A percentile compares a stretch with the other conserved stretches of the same genome.
phyloP scores from a whole-genome alignment of 1,140 invertebrate genomes.

The Bombyx mandarina region DNA sequence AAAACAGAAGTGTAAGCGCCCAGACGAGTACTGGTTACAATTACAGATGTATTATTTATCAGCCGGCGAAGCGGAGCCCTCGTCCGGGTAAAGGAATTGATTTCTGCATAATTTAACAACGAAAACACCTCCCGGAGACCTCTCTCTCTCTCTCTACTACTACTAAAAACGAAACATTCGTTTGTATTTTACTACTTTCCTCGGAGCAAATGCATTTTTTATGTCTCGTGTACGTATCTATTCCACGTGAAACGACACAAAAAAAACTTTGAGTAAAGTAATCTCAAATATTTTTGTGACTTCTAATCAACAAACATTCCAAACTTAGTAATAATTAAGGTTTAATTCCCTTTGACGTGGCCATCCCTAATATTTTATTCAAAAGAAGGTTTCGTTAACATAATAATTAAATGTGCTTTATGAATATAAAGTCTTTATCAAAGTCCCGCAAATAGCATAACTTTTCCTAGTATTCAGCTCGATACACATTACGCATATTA shows the following conservation, averaged over 20 bases:
- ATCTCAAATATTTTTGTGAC: constrained; percentile 5
- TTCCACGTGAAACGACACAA: background rate
- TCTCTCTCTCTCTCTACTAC: constrained; percentile 31
- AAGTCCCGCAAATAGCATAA: constrained; percentile 57
- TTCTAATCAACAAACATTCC: constrained; percentile 20
- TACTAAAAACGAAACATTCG: constrained; percentile 66
- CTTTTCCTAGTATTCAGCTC: constrained; percentile 57
- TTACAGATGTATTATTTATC: constrained; percentile 67
- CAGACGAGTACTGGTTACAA: constrained; percentile 43
- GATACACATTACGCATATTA: constrained; percentile 62
- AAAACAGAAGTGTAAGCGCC: background rate
- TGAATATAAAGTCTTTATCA: constrained; percentile 63
- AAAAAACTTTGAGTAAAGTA: too few species aligned
- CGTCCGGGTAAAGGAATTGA: constrained; percentile 63
- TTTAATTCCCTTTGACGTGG: constrained; percentile 59
- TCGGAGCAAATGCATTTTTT: constrained; percentile 56
- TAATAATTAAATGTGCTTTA: constrained; percentile 69
- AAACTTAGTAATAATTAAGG: constrained; percentile 37
- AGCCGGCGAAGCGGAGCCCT: constrained; percentile 33
- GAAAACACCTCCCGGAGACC: constrained; percentile 58
- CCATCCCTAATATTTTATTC: constrained; percentile 64
- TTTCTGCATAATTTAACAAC: constrained; percentile 66
- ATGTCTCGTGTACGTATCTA: constrained; percentile 21
- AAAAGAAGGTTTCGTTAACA: constrained; percentile 65
- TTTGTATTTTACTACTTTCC: constrained; percentile 61